phyloP scores from a whole-genome alignment of 1,140 invertebrate species.

The Meloidogyne chitwoodi region DNA sequence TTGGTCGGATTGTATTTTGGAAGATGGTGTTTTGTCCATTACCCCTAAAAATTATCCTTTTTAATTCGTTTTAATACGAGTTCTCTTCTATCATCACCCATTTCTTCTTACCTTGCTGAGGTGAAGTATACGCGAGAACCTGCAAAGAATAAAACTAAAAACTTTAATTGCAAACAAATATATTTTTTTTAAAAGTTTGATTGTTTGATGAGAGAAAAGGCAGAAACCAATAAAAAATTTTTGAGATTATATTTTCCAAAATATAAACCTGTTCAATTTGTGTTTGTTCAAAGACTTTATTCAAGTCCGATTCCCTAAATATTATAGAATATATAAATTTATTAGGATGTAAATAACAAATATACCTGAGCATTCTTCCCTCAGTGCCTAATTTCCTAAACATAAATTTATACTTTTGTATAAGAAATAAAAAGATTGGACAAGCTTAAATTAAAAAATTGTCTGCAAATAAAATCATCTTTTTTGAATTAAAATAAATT shows the following conservation, averaged over 20 bases:
- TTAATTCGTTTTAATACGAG: too few species aligned
- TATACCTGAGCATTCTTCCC: conserved; percentile 40
- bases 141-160: conserved; percentile 21
- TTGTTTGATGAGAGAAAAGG: neutral
- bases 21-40: too few species aligned
- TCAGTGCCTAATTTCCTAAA: conserved; percentile 43
- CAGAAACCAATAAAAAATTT: neutral
- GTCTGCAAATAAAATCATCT: conserved; percentile 24
- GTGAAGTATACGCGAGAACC: conserved; percentile 47
- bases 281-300: conserved; percentile 45
- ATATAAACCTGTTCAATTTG: conserved; percentile 35
- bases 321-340: too few species aligned
- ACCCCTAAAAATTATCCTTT: too few species aligned
- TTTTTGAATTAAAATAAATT: neutral
- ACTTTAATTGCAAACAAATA: too few species aligned
- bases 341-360: too few species aligned
- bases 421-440: too few species aligned
- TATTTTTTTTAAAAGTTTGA: neutral
- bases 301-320: conserved; percentile 38
- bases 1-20: too few species aligned
- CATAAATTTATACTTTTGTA: neutral
- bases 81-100: too few species aligned
- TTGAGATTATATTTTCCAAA: neutral
- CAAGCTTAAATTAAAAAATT: too few species aligned
- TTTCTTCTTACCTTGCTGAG: conserved; percentile 43